These are phyloP conservation scores for Peromyscus leucopus DNA, from an alignment of 2,113 vertebrate species.

Conservation along the genomic window DNA sequence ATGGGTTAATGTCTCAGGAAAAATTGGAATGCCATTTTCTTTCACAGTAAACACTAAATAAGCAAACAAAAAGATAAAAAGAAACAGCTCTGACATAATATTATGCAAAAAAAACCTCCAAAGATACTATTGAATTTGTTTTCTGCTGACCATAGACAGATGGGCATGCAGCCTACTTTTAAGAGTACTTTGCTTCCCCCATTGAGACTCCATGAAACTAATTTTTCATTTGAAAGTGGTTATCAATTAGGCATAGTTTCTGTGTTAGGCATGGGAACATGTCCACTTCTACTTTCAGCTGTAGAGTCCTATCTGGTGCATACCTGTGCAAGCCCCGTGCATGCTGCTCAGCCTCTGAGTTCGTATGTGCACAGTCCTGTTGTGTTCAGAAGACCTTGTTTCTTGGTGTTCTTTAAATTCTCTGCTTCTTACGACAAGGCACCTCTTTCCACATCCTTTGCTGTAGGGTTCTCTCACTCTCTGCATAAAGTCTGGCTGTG, in stretches of 20 bases:
- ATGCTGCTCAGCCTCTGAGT: not conserved
- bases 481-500: not conserved
- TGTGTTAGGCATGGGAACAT: not conserved
- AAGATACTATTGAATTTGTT: not conserved
- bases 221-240: too few relatives aligned
- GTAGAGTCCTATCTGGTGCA: not conserved
- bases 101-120: not conserved
- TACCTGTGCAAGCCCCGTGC: not conserved
- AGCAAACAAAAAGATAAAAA: not conserved
- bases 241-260: not conserved
- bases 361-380: not conserved
- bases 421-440: not conserved
- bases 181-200: not conserved
- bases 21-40: not conserved
- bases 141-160: not conserved
- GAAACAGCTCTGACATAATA: not conserved
- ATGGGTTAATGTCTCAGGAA: not conserved
- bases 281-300: not conserved
- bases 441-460: not conserved
- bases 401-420: not conserved
- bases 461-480: not conserved
- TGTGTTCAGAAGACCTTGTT: not conserved
- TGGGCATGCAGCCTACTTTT: too few relatives aligned
- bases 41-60: not conserved
- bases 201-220: not conserved